These are phyloP conservation scores for Pediacus dermestoides DNA, from an alignment of 2,888 invertebrate genomes.

Conservation along the genomic window DNA sequence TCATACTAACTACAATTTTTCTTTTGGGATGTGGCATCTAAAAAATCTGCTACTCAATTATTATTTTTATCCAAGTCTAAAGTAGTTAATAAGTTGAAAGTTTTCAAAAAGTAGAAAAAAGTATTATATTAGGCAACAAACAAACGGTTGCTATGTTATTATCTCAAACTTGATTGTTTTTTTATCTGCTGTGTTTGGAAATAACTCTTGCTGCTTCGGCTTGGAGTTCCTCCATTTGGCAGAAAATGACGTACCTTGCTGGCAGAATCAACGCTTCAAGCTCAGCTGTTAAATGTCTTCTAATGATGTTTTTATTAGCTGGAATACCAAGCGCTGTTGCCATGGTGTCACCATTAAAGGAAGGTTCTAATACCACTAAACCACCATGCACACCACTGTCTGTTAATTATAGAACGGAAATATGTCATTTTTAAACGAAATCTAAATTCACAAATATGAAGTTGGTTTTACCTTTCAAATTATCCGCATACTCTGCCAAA, in stretches of 20 bases:
- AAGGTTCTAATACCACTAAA: conserved; percentile 86
- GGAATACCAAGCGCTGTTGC: conserved; percentile 90
- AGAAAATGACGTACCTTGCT: conserved; percentile 88
- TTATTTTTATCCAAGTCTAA: not conserved
- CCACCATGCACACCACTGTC: conserved; percentile 96
- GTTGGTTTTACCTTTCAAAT: conserved; percentile 86
- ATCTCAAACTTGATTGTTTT: conserved; percentile 28
- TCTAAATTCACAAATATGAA: too few relatives aligned
- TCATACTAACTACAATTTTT: too few relatives aligned
- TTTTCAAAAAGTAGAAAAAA: too few relatives aligned
- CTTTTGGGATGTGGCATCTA: too few relatives aligned
- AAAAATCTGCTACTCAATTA: not conserved
- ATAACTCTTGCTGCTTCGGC: conserved; percentile 69
- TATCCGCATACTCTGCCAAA: conserved; percentile 88
- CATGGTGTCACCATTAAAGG: conserved; percentile 92
- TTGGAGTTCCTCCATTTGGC: conserved; percentile 81
- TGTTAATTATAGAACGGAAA: conserved; percentile 43
- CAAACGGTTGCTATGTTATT: conserved; percentile 11
- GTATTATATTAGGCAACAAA: conserved; percentile 19
- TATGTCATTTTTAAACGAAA: conserved; percentile 4
- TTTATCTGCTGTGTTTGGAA: conserved; percentile 59
- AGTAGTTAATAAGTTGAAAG: conserved; percentile 1
- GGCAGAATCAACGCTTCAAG: conserved; percentile 87
- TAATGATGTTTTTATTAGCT: conserved; percentile 87
- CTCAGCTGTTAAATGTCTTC: conserved; percentile 87